Evolutionary conservation across 2,113 vertebrate genomes (phyloP).

Genomic region (Ailuropoda melanoleuca): DNA sequence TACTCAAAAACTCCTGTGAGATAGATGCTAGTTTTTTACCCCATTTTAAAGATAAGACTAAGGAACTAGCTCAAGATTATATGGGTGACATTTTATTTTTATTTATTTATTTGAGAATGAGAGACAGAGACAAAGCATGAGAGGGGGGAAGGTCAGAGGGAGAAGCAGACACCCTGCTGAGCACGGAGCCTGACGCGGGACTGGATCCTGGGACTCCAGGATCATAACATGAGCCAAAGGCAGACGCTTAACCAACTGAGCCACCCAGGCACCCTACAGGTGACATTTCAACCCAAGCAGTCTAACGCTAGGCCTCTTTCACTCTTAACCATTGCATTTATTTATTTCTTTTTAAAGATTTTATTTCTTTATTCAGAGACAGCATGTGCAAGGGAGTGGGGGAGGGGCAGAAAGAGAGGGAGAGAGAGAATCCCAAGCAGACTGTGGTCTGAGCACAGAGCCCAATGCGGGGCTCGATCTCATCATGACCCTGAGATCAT

Average conservation of each 20-base stretch:
- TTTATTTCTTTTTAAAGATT: neutral
- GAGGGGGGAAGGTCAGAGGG: too few relatives aligned
- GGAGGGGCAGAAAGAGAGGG: neutral
- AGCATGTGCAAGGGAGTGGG: neutral
- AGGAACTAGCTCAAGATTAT: neutral
- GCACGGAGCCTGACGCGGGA: too few relatives aligned
- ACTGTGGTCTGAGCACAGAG: neutral
- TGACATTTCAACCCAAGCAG: neutral
- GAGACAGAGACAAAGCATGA: too few relatives aligned
- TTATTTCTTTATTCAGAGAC: neutral
- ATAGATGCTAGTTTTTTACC: neutral
- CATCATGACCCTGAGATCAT: neutral
- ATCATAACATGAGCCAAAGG: too few relatives aligned
- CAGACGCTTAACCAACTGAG: too few relatives aligned
- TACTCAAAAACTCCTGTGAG: neutral
- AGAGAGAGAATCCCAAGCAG: neutral
- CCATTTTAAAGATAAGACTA: neutral
- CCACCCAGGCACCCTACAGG: neutral
- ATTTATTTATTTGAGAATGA: too few relatives aligned
- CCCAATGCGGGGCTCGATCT: neutral
- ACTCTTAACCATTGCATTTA: neutral
- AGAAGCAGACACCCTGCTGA: too few relatives aligned
- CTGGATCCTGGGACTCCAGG: too few relatives aligned
- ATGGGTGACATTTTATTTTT: neutral
- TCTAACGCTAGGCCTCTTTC: neutral